Conservation (phyloP, 2,113 vertebrate species). For the Hippocampus mohnikei region DNA sequence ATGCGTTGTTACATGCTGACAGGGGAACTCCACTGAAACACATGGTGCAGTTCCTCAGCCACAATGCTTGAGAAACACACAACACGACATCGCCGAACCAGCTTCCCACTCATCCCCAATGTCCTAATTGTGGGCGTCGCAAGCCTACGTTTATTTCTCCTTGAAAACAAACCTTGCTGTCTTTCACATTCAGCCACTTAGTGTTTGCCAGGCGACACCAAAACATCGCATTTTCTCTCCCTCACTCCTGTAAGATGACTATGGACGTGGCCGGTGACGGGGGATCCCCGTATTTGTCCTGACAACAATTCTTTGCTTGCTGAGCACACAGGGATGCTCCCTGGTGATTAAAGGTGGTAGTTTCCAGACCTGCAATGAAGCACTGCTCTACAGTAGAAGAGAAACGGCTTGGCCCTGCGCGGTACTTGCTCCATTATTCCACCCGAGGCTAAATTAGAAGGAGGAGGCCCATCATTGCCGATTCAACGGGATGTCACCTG, state of each 20-base stretch:
- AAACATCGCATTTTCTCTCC: constrained; percentile 55
- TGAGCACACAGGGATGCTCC: neutral
- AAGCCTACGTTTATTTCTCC: constrained; percentile 56
- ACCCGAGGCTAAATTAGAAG: constrained; percentile 70
- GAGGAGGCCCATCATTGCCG: constrained; percentile 65
- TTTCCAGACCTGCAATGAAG: neutral
- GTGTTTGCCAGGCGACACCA: constrained; percentile 53
- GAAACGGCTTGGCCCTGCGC: constrained; percentile 30
- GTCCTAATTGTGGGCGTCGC: constrained; percentile 64
- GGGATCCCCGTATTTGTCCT: constrained; percentile 52
- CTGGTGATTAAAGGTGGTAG: neutral
- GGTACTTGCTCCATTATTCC: constrained; percentile 67
- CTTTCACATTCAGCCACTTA: constrained; percentile 35
- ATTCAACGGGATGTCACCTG: constrained; percentile 75
- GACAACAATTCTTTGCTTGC: constrained; percentile 3
- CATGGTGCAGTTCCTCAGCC: constrained; percentile 25
- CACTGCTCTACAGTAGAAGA: neutral
- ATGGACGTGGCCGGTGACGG: constrained; percentile 50
- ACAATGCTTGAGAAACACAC: constrained; percentile 49
- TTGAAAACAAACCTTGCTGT: constrained; percentile 46
- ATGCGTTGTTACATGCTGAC: constrained; percentile 23
- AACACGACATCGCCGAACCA: constrained; percentile 62
- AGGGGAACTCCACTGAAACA: constrained; percentile 23
- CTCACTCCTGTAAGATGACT: constrained; percentile 55
- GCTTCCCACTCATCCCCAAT: constrained; percentile 52